Percentiles rank a stretch among this genome's conserved stretches.
Evolutionary conservation across 1,140 invertebrate genomes (phyloP).

Genomic region (Musca vetustissima): DNA sequence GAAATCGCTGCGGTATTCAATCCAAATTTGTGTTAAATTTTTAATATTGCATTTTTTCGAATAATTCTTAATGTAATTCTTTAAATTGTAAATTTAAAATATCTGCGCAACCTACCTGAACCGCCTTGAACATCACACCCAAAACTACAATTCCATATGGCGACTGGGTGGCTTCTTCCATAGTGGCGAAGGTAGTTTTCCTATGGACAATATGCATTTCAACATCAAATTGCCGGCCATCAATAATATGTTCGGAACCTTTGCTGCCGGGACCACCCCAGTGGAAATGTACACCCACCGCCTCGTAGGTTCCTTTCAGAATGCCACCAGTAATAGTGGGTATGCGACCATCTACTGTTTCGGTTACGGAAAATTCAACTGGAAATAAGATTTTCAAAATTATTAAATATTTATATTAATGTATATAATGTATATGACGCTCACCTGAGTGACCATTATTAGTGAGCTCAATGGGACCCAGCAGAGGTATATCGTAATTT

Average conservation of each 20-base stretch:
- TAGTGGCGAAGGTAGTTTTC: constrained; percentile 33
- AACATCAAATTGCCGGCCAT: constrained; percentile 36
- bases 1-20: too few species aligned
- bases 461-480: constrained; percentile 59
- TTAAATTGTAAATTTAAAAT: too few species aligned
- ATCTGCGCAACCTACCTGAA: too few species aligned
- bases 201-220: constrained; percentile 52
- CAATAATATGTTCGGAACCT: constrained; percentile 44
- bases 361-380: constrained; percentile 57
- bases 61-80: too few species aligned
- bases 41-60: too few species aligned
- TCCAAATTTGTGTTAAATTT: too few species aligned
- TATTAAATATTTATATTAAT: neutral
- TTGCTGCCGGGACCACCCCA: constrained; percentile 57
- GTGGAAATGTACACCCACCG: constrained; percentile 69
- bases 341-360: constrained; percentile 56
- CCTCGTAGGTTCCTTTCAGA: constrained; percentile 62
- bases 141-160: constrained; percentile 43
- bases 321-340: constrained; percentile 67
- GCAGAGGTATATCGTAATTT: constrained; percentile 66
- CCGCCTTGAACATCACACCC: constrained; percentile 40
- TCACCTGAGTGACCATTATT: constrained; percentile 72
- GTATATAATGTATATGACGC: neutral
- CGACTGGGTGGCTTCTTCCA: constrained; percentile 33
- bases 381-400: too few species aligned